Evolutionary conservation across 2,888 invertebrate genomes (phyloP).

Genomic region (Agrotis clavis): DNA sequence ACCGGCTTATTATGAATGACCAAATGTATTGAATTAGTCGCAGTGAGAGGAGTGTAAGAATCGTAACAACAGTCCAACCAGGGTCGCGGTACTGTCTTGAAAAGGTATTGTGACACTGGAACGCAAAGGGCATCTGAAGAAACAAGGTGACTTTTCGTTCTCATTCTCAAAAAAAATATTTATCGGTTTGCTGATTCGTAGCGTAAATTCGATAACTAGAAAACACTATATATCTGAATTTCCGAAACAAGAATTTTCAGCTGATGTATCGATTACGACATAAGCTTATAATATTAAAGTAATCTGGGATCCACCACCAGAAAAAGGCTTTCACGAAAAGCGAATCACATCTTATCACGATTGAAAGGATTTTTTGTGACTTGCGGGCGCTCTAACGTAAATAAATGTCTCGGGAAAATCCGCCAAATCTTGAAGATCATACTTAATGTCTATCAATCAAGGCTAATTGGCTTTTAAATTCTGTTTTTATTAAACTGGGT

Average conservation of each 20-base stretch:
- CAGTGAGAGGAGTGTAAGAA: too few species aligned
- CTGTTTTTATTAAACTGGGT: not conserved
- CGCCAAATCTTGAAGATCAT: conserved; percentile 13
- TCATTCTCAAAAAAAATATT: too few species aligned
- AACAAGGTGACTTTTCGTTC: too few species aligned
- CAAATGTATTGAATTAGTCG: too few species aligned
- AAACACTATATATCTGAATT: not conserved
- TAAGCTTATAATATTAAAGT: not conserved
- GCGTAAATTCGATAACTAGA: too few species aligned
- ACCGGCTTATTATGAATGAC: too few species aligned
- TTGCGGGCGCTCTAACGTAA: conserved; percentile 6
- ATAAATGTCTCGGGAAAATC: conserved; percentile 16
- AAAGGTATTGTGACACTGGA: too few species aligned
- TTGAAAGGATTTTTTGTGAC: not conserved
- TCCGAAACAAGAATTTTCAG: not conserved
- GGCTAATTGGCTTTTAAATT: conserved; percentile 19
- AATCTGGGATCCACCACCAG: not conserved
- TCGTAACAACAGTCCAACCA: too few species aligned
- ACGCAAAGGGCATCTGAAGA: too few species aligned
- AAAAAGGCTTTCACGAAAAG: conserved; percentile 8
- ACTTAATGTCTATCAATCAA: conserved; percentile 25
- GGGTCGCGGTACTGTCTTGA: too few species aligned
- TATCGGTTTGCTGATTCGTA: not conserved
- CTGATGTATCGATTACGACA: not conserved
- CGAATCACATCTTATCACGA: conserved; percentile 13